Evolutionary conservation across 1,140 invertebrate genomes (phyloP).

Genomic region (Drosophila athabasca): DNA sequence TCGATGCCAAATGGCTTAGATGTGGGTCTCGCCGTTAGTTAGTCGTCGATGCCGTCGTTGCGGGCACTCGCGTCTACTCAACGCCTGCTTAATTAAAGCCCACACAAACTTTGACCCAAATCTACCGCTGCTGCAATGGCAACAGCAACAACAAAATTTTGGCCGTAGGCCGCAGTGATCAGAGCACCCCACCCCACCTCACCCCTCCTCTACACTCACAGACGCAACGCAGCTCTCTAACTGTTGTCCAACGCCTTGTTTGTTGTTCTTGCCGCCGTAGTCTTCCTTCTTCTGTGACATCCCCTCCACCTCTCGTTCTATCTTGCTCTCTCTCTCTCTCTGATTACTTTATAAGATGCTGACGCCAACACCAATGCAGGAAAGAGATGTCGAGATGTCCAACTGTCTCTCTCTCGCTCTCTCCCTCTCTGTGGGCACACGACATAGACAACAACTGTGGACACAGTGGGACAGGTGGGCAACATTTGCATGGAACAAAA

Average conservation of each 20-base stretch:
- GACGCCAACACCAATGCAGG: constrained; percentile 62
- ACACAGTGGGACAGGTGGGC: constrained; percentile 46
- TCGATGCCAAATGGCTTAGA: constrained; percentile 32
- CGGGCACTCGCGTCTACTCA: constrained; percentile 2
- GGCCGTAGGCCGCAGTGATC: constrained; percentile 54
- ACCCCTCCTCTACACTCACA: neutral
- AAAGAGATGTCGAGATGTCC: constrained; percentile 40
- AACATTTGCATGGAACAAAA: neutral
- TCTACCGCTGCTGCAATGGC: constrained; percentile 36
- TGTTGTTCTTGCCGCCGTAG: constrained; percentile 36
- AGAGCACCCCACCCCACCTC: constrained; percentile 11
- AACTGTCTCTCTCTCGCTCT: constrained; percentile 5
- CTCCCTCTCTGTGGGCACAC: constrained; percentile 62
- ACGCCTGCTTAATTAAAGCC: constrained; percentile 69
- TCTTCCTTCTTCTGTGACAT: neutral
- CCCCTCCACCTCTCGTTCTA: constrained; percentile 3
- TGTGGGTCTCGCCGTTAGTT: constrained; percentile 58
- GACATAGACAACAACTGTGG: constrained; percentile 48
- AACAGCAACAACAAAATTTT: constrained; percentile 33
- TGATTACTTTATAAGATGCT: constrained; percentile 69
- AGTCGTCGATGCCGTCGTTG: constrained; percentile 1
- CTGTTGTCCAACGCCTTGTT: constrained; percentile 46
- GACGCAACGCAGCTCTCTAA: constrained; percentile 10
- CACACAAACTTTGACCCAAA: constrained; percentile 79
- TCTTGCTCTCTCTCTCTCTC: constrained; percentile 7